Conservation (phyloP, 2,113 vertebrate genomes). For the Laterallus jamaicensis region DNA sequence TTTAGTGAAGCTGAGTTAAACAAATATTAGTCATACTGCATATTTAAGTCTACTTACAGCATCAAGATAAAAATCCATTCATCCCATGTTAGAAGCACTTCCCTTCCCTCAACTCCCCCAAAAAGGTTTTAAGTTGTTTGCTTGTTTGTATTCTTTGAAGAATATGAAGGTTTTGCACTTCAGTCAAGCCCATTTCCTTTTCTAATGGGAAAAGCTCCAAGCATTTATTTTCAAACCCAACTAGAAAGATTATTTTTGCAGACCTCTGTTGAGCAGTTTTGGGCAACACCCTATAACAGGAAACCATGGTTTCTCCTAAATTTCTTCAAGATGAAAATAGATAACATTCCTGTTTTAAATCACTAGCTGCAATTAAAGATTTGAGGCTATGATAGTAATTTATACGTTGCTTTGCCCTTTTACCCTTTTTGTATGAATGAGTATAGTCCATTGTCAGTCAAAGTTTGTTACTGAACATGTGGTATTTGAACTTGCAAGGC, state of each 20-base stretch:
- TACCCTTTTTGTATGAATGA: slow-evolving; percentile 27
- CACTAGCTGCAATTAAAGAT: slow-evolving; percentile 74
- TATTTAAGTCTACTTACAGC: slow-evolving; percentile 3
- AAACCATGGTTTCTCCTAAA: slow-evolving; percentile 86
- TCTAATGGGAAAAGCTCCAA: slow-evolving; percentile 75
- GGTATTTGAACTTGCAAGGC: background rate
- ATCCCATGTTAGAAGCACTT: background rate
- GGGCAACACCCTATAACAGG: slow-evolving; percentile 88
- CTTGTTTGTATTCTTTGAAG: slow-evolving; percentile 60
- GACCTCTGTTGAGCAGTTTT: slow-evolving; percentile 81
- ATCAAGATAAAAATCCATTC: slow-evolving; percentile 47
- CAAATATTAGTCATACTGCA: slow-evolving; percentile 49
- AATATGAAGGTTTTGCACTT: slow-evolving; percentile 36
- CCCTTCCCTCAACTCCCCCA: background rate
- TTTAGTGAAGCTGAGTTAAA: slow-evolving; percentile 34
- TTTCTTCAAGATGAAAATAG: slow-evolving; percentile 87
- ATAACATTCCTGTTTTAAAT: slow-evolving; percentile 79
- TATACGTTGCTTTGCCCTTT: slow-evolving; percentile 70
- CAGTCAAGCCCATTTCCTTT: slow-evolving; percentile 76
- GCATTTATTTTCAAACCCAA: slow-evolving; percentile 77
- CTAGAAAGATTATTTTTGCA: slow-evolving; percentile 88
- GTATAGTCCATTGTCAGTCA: background rate
- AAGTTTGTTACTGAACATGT: fast-evolving
- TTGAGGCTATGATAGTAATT: slow-evolving; percentile 70
- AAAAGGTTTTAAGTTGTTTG: background rate